These are phyloP conservation scores for Rattus norvegicus DNA, from an alignment of 2,113 vertebrate species.

Conservation along the genomic window DNA sequence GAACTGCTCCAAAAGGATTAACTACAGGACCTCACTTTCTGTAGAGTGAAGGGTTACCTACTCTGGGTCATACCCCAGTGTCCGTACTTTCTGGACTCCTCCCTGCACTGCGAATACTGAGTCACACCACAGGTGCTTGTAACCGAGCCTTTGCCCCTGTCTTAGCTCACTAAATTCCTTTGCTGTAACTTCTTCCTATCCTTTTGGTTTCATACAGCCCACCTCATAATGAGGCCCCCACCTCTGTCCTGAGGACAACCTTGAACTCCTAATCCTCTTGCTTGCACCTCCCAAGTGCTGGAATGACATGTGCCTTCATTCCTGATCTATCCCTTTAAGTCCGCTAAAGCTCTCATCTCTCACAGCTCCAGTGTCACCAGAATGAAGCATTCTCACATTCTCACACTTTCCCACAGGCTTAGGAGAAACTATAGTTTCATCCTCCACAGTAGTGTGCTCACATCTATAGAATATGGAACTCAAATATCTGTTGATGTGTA, in stretches of 20 bases:
- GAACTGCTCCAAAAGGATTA: background rate
- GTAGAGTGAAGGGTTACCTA: background rate
- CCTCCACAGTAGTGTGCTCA: background rate
- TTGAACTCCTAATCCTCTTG: background rate
- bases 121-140: background rate
- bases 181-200: background rate
- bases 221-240: background rate
- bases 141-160: background rate
- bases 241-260: background rate
- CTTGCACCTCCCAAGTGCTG: background rate
- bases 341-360: background rate
- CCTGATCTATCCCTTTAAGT: background rate
- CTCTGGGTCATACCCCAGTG: background rate
- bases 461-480: background rate
- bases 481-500: background rate
- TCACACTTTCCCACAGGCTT: background rate
- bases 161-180: background rate
- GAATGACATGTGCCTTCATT: background rate
- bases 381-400: background rate
- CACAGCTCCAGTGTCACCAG: background rate
- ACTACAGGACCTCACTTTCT: background rate
- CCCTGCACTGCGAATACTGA: background rate
- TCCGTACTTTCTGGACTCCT: background rate
- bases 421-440: background rate
- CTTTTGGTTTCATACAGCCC: background rate